phyloP scores from a whole-genome alignment of 2,888 invertebrate genomes.

The Hofmannophila pseudospretella region DNA sequence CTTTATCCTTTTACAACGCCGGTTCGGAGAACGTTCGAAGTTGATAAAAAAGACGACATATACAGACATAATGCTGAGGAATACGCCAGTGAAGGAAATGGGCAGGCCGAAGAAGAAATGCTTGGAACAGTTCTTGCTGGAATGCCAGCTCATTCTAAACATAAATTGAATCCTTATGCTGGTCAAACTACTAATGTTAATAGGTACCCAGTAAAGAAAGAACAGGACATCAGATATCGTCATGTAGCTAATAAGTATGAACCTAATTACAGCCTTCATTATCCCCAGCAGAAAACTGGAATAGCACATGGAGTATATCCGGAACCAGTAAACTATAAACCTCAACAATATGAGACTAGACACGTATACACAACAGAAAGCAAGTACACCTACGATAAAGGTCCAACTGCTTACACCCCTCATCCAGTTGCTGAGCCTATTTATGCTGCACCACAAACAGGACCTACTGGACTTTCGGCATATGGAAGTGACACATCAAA shows the following conservation, averaged over 20 bases:
- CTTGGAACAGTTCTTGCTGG: constrained; percentile 86
- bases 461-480: constrained; percentile 46
- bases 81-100: constrained; percentile 80
- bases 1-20: constrained; percentile 85
- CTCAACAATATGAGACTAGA: constrained; percentile 59
- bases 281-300: constrained; percentile 70
- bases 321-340: constrained; percentile 55
- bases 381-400: constrained; percentile 52
- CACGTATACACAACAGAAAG: constrained; percentile 62
- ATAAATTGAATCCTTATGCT: constrained; percentile 65
- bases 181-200: constrained; percentile 56
- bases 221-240: constrained; percentile 66
- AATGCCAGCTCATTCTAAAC: constrained; percentile 75
- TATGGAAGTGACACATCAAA: constrained; percentile 55
- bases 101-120: constrained; percentile 87
- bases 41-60: constrained; percentile 79
- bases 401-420: constrained; percentile 44
- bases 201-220: constrained; percentile 59
- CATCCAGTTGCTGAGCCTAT: constrained; percentile 64
- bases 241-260: constrained; percentile 60
- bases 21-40: constrained; percentile 81
- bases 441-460: constrained; percentile 62
- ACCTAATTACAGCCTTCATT: constrained; percentile 57
- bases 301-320: constrained; percentile 69
- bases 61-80: constrained; percentile 84